Evolutionary conservation across 2,888 invertebrate species (phyloP), one percentile per base, ranked within the genome.

Genomic region (Tinea pellionella): DNA sequence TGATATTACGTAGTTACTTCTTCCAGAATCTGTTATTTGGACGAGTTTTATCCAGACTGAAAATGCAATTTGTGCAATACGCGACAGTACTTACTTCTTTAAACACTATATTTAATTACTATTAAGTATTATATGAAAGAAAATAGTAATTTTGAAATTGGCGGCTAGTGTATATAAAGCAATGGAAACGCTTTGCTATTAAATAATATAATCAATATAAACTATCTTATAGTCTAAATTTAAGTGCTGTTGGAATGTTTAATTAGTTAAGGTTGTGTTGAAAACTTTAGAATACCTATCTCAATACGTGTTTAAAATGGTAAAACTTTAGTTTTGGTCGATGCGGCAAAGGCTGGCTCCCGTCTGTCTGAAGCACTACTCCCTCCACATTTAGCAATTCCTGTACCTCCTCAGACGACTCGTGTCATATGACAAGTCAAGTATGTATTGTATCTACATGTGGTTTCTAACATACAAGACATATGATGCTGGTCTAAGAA

Each of bases 341-440:
- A 24, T 3, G 24, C 24, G 24, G 19, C 55, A 55, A 55, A 55
- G 55, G 24, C 19, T 19, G 12, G 18, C 11, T 55, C 19, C 55
- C 13, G 24, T 29, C 19, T 24, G 11, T 55, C 55, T 29, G 24
- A 51, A 51, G 16, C n/a, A 55, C 19, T 8, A 15, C 24, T n/a
- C 37, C n/a, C n/a, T 37, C n/a, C n/a, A 37, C 37, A 37, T 37
- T 37, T 37, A 37, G 37, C 37, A 37, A 37, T 37, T 37, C 24
- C 4, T 55, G 24, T 19, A 55, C 9, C 18, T 18, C 4, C 18
- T 18, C 55, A 55, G 19, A 19, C 55, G 1, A n/a, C 55, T 55
- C 24, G 55, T 37, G 37, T 37, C 37, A 9, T 29, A 37, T 47
- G 29, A 13, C 51, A 51, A 51, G 32, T 60, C 60, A 30, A 60